Evolutionary conservation across 1,140 invertebrate genomes (phyloP).

Genomic region (Saccostrea cuccullata): DNA sequence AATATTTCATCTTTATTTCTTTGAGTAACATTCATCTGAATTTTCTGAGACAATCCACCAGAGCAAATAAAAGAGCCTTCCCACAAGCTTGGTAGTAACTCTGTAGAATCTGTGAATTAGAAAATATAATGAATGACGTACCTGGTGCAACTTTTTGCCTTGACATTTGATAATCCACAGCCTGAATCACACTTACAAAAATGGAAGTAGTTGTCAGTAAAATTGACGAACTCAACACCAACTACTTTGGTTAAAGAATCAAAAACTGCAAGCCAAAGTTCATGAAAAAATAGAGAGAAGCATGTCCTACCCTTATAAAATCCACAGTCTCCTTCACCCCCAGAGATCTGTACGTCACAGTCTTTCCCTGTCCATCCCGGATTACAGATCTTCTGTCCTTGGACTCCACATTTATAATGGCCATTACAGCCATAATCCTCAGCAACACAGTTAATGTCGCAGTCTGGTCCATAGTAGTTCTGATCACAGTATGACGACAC

Average conservation of each 20-base stretch:
- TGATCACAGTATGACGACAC: slow-evolving; percentile 83
- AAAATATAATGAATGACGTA: no score
- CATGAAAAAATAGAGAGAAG: no score
- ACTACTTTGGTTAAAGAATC: no score
- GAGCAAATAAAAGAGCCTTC: slow-evolving; percentile 41
- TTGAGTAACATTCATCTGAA: slow-evolving; percentile 38
- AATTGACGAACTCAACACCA: no score
- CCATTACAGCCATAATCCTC: slow-evolving; percentile 91
- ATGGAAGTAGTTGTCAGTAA: no score
- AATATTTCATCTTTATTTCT: not conserved
- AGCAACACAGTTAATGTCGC: slow-evolving; percentile 90
- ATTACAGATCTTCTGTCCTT: slow-evolving; percentile 89
- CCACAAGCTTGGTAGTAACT: slow-evolving; percentile 52
- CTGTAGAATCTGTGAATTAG: slow-evolving; percentile 30
- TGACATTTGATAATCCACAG: no score
- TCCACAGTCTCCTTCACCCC: slow-evolving; percentile 52
- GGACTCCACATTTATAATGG: slow-evolving; percentile 89
- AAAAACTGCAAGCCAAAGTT: no score
- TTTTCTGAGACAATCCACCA: not conserved
- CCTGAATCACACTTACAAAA: no score
- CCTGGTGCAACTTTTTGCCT: no score
- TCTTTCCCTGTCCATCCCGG: slow-evolving; percentile 93
- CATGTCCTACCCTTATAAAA: slow-evolving; percentile 45
- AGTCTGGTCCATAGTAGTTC: slow-evolving; percentile 93
- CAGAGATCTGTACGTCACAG: slow-evolving; percentile 79